A percentile compares a stretch with the other conserved stretches of the same genome.
These are phyloP conservation scores for Andrena praecox DNA, from an alignment of 2,888 invertebrate genomes.

Conservation along the genomic window DNA sequence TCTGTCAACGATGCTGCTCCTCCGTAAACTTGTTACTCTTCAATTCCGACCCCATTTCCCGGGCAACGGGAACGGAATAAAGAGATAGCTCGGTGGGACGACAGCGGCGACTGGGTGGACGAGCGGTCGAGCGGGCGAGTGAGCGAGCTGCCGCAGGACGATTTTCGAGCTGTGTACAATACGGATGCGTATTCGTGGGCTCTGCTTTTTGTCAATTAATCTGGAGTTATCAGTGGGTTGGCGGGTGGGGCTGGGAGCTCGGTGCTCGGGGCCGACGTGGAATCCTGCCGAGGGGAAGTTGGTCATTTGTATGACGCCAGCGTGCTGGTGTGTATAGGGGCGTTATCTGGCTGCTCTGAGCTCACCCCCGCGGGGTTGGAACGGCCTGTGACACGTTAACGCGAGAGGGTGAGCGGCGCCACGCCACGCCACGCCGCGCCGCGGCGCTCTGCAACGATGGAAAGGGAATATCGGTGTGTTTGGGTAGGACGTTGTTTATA, in stretches of 20 bases:
- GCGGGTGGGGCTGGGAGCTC: constrained; percentile 29
- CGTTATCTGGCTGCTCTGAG: constrained; percentile 67
- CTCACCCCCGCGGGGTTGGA: constrained; percentile 16
- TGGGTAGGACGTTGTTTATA: constrained; percentile 70
- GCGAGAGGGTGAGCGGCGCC: not conserved
- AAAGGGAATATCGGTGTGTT: constrained; percentile 64
- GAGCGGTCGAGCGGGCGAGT: not conserved
- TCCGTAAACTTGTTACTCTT: constrained; percentile 40
- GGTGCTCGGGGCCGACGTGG: constrained; percentile 12
- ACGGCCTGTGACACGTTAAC: constrained; percentile 53
- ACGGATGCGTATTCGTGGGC: constrained; percentile 57
- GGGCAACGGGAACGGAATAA: constrained; percentile 32
- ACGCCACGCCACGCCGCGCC: not conserved
- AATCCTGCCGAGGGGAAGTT: constrained; percentile 56
- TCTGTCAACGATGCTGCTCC: not conserved
- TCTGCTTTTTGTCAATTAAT: constrained; percentile 76
- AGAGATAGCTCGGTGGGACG: constrained; percentile 22
- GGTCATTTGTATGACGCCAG: constrained; percentile 76
- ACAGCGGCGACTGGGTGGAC: not conserved
- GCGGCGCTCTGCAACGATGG: constrained; percentile 4
- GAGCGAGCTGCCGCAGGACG: constrained; percentile 15
- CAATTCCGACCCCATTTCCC: constrained; percentile 26
- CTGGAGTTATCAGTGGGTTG: constrained; percentile 69
- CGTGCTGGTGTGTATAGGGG: constrained; percentile 66
- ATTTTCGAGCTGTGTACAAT: constrained; percentile 58